Conservation (phyloP, 2,797 vertebrate genomes). For the Limosa lapponica region DNA sequence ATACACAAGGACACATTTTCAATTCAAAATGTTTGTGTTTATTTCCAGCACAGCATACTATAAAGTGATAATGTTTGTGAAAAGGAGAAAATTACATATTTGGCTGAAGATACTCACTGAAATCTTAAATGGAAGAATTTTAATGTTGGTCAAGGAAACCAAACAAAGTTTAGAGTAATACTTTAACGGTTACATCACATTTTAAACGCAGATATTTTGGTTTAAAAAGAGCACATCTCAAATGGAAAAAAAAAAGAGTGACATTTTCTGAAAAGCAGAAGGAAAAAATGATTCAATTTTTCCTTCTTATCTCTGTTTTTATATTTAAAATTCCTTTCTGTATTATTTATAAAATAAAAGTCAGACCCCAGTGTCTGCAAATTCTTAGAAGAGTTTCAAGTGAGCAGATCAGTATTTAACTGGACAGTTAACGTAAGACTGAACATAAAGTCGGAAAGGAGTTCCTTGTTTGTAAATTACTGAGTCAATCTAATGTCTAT, state of each 20-base stretch:
- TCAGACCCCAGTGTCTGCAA: fast-evolving
- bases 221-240: neutral
- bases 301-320: neutral
- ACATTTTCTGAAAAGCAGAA: neutral
- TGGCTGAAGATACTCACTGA: neutral
- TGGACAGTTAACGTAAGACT: no score
- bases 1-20: conserved; percentile 73
- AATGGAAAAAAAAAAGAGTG: neutral
- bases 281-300: neutral
- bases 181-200: neutral
- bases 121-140: neutral
- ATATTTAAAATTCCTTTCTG: neutral
- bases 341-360: neutral
- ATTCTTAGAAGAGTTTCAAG: neutral
- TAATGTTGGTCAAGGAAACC: neutral
- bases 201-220: neutral
- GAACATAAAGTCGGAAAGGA: neutral
- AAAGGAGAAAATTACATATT: neutral
- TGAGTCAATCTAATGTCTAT: neutral
- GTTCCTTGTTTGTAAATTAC: neutral
- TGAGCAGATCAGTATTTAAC: neutral
- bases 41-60: neutral
- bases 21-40: neutral
- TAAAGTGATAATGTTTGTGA: neutral
- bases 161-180: neutral